Evolutionary conservation across 2,888 invertebrate species (phyloP), one percentile per base, ranked within the genome.

Genomic region (Liodrosophila aerea): DNA sequence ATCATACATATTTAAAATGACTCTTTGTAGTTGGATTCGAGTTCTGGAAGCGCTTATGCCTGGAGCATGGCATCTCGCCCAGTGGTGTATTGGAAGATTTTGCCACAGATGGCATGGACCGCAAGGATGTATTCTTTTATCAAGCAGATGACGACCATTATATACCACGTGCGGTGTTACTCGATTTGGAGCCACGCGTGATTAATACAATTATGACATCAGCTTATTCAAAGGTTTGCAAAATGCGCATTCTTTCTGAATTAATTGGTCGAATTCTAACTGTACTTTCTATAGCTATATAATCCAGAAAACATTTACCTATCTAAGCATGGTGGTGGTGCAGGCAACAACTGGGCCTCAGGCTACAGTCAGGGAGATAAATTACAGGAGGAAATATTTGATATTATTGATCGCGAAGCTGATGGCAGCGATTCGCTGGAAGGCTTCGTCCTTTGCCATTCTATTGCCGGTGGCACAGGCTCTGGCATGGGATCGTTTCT

Each of bases 81-180:
- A 98, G 97, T 89, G 99, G 99, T n/a, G 97, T 97, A 60, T 91
- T 98, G 58, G 97, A 98, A 89, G 96, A 97, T 76, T 89, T 88
- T 36, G 98, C 97, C 0, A 96, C 96, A 0, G 98, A 98, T 87
- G 97, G 97, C 8, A 94, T 95, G 1, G 99, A 99, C 89, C 92
- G 98, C 51, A 99, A 99, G 91, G 99, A 99, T 92, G 98, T 99
- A 2, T 99, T 99, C 90, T 99, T 99, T 88, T 99, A 99, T 90
- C 98, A 98, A 92, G 99, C 99, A 0, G 99, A 99, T 90, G 99
- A 99, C 91, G 97, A 98, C 85, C 99, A 99, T 89, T 99, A 99
- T 90, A 98, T 99, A 83, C 99, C 99, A 0, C 92, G 99, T 76
- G 96, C 99, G 8, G 98, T 99, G 0, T 91, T 99, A 5, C 91